These are phyloP conservation scores for Gambusia holbrooki DNA, from an alignment of 2,113 vertebrate genomes.

Conservation along the genomic window DNA sequence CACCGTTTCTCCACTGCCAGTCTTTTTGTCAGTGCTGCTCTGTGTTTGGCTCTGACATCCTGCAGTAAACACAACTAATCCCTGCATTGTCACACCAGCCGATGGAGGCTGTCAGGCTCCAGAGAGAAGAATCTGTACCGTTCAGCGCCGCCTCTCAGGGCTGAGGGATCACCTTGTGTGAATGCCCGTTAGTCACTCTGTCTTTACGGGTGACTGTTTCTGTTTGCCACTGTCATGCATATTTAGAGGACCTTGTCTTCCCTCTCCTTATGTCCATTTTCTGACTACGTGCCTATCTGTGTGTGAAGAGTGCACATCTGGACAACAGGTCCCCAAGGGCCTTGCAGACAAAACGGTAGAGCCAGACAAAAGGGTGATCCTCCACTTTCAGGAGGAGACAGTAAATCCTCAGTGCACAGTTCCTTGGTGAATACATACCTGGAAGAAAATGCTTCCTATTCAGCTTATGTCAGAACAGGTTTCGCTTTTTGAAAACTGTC, in stretches of 20 bases:
- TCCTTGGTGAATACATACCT: conserved; percentile 35
- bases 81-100: conserved; percentile 8
- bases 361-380: conserved; percentile 40
- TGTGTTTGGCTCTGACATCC: conserved; percentile 26
- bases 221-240: conserved; percentile 1
- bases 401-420: conserved; percentile 34
- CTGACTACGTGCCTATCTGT: background rate
- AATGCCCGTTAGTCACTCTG: conserved; percentile 10
- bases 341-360: conserved; percentile 22
- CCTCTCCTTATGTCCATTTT: background rate
- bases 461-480: background rate
- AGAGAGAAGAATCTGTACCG: conserved; percentile 28
- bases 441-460: conserved; percentile 33
- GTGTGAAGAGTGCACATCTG: conserved; percentile 1
- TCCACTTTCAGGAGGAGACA: conserved; percentile 20
- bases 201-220: conserved; percentile 13
- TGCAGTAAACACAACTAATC: conserved; percentile 41
- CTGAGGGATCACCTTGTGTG: conserved; percentile 30
- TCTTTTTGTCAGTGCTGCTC: conserved; percentile 4
- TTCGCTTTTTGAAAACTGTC: background rate
- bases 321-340: conserved; percentile 6
- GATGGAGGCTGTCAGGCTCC: conserved; percentile 28
- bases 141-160: conserved; percentile 20
- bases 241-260: conserved; percentile 15
- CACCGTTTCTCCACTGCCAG: conserved; percentile 15